phyloP scores from a whole-genome alignment of 64 coral and sea anemone genomes.

The Stylophora pistillata region DNA sequence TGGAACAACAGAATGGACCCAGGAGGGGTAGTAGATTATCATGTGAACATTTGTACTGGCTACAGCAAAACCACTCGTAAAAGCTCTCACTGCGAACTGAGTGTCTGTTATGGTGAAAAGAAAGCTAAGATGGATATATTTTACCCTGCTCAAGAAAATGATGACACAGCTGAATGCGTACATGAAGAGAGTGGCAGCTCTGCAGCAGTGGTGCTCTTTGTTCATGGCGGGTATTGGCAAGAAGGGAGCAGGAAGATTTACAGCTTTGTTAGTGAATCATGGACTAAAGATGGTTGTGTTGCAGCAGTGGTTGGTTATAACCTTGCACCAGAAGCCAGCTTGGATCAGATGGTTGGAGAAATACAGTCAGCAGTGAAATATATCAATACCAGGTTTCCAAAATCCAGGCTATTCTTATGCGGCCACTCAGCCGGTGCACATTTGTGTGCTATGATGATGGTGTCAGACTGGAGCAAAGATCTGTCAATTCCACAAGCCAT shows the following conservation, averaged over 20 bases:
- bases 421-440: conserved; percentile 63
- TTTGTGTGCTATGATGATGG: conserved; percentile 65
- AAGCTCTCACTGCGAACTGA: conserved; percentile 15
- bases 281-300: conserved; percentile 3
- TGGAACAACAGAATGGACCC: conserved; percentile 52
- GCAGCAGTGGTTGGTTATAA: conserved; percentile 46
- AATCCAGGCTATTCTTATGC: conserved; percentile 52
- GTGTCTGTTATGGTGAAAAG: conserved; percentile 24
- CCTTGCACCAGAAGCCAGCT: conserved; percentile 49
- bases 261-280: conserved; percentile 19
- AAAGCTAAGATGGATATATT: conserved; percentile 73
- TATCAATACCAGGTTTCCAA: conserved; percentile 16
- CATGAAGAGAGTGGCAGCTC: not conserved
- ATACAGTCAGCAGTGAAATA: conserved; percentile 45
- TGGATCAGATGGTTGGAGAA: conserved; percentile 56
- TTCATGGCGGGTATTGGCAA: conserved; percentile 71
- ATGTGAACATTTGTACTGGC: conserved; percentile 25
- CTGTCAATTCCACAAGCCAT: conserved; percentile 26
- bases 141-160: not conserved
- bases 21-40: conserved; percentile 16
- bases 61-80: conserved; percentile 27
- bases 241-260: conserved; percentile 18
- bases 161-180: not conserved
- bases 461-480: conserved; percentile 20
- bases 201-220: conserved; percentile 34